Evolutionary conservation across 1,140 invertebrate species (phyloP).

Genomic region (Lerema accius): DNA sequence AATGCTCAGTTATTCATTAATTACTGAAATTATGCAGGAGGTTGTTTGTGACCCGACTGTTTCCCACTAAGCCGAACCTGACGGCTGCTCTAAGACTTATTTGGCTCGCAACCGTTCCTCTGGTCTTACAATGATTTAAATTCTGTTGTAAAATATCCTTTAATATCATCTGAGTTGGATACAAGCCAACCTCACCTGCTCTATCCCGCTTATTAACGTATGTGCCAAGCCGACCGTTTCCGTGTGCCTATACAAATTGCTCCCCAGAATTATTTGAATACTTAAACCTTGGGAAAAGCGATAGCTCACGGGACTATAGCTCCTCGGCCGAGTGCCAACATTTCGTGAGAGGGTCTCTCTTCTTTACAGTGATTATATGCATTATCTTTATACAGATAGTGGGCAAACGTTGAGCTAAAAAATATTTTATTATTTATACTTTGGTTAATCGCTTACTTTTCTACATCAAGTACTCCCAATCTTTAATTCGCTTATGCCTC

Average conservation of each 20-base stretch:
- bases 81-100: conserved; percentile 21
- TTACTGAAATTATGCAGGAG: neutral
- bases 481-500: too few species aligned
- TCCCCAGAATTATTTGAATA: conserved; percentile 31
- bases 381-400: conserved; percentile 19
- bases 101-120: conserved; percentile 14
- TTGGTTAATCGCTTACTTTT: too few species aligned
- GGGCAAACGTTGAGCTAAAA: too few species aligned
- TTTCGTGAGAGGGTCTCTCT: conserved; percentile 14
- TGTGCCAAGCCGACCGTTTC: conserved; percentile 35
- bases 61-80: conserved; percentile 19
- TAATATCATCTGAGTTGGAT: conserved; percentile 51
- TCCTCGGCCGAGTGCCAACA: conserved; percentile 26
- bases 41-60: conserved; percentile 4
- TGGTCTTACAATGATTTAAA: conserved; percentile 47
- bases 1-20: conserved; percentile 11
- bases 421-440: too few species aligned
- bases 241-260: conserved; percentile 32
- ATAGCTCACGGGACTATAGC: conserved; percentile 26
- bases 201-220: conserved; percentile 50
- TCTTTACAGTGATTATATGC: conserved; percentile 30
- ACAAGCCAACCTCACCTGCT: conserved; percentile 48
- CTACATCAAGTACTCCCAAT: too few species aligned
- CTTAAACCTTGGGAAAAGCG: conserved; percentile 30
- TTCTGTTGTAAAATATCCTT: conserved; percentile 49